Base-by-base conservation (phyloP, 2,113 vertebrate genomes). In the Gymnogyps californianus region DNA sequence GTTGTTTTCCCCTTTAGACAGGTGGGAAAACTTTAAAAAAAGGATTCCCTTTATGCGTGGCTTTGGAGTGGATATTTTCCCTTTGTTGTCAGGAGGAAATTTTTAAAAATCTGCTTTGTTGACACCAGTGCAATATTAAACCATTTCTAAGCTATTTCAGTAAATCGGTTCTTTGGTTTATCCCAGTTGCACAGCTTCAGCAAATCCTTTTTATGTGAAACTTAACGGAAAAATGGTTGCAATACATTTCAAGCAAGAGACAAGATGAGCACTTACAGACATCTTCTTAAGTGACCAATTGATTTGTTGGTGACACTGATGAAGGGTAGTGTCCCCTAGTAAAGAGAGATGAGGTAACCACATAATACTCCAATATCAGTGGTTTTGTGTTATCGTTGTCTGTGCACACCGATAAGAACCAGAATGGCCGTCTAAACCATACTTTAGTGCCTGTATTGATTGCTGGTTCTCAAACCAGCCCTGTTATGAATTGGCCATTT, bases 261-360 rank as follows among this genome's bases (percentile, higher is more conserved):
- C 57, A 82, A 93, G 90, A 95, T 54, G 77, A 79, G 51, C 72
- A 83, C 88, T 97, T 96, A 70, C 72, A 95, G 66, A 20, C 54
- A 64, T 90, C 84, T 76, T 83, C 93, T 58, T 91, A 92, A 97
- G 92, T 75, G 75, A 96, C 62, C 91, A 86, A 96, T 64, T 98
- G 98, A 97, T 98, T 96, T 97, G 95, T 64, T 76, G 95, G 78
- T 95, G 94, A 97, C 86, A 94, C 92, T 96, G 97, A 97, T 59
- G 88, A 96, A 98, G 89, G 96, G 83, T 83, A 94, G 32, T 40
- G 55, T 87, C 94, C 70, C 75, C 78, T 87, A 92, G 57, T 69
- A 79, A 90, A 96, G 97, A 98, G 95, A 95, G 93, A 97, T 82
- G 92, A 91, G 83, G 85, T 93, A 96, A 91, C 94, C 52, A 91